Base-by-base conservation (phyloP, 2,113 vertebrate species). In the Tichodroma muraria region DNA sequence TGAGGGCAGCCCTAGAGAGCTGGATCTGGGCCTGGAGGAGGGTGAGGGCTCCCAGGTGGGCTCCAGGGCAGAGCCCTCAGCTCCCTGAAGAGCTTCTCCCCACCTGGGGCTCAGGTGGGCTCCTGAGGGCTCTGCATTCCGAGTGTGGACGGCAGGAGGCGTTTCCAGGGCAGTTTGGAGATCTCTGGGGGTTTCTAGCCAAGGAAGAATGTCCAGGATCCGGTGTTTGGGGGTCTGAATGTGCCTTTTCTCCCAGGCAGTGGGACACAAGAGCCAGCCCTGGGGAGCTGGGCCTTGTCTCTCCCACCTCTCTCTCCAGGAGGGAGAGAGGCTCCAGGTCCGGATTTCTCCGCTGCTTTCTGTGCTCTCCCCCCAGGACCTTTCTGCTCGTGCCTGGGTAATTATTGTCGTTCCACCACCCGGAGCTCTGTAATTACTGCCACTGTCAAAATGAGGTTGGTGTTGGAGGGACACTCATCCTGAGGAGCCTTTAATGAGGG, bases 401-500 rank as follows among this genome's bases (percentile, higher is more conserved):
- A 93, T 95, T 89, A 82, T 54, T 73, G 44, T 66, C 49, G 22
- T 75, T 45, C 35, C 45, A 23, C 28, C n/a, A 3, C 31, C 3
- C 42, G 65, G n/a, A 71, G 66, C 30, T 61, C 64, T 63, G 52
- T 79, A 89, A 85, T 91, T 89, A 88, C 50, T 40, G n/a, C 42
- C 70, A 31, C 86, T 85, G 94, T 88, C 93, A 95, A 50, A 72
- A 65, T n/a, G 47, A 17, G 59, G 73, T 77, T 20, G 33, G 15
- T 47, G 61, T 53, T 37, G 11, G 9, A 66, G 44, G 79, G 84
- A 87, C 53, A 3, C 53, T 65, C 70, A 45, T 77, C 68, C 59
- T 6, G 70, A 91, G 57, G 52, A 92, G 72, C 18, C 83, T 71
- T 47, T 76, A 97, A 97, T 96, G 81, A 96, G 91, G 66, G 35